Percentiles rank a stretch among this genome's conserved stretches.
phyloP scores from a whole-genome alignment of 1,140 invertebrate genomes.

The Habropoda laboriosa region DNA sequence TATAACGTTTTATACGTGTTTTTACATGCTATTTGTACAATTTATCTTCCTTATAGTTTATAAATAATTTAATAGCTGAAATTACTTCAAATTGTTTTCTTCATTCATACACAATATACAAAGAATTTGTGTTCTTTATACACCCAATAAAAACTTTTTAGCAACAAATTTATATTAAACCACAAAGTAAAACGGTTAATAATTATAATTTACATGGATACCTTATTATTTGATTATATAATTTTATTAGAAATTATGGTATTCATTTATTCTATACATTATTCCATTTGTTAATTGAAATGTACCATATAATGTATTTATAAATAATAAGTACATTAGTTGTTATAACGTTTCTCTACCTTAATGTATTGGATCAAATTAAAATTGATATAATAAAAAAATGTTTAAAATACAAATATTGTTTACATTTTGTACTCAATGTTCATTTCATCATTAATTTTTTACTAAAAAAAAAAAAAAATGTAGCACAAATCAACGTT shows the following conservation, averaged over 20 bases:
- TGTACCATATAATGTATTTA: too few relatives aligned
- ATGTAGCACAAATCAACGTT: background rate
- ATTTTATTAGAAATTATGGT: conserved; percentile 1
- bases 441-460: background rate
- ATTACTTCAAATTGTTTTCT: conserved; percentile 18
- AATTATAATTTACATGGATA: conserved; percentile 19
- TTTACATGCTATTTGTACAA: conserved; percentile 24
- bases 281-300: background rate
- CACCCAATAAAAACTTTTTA: background rate
- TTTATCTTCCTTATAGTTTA: conserved; percentile 1
- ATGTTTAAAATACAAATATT: background rate
- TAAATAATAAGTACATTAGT: too few relatives aligned
- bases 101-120: conserved; percentile 1
- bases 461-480: too few relatives aligned
- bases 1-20: conserved; percentile 39
- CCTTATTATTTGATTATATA: conserved; percentile 1
- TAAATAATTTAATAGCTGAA: conserved; percentile 9
- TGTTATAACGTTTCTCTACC: too few relatives aligned
- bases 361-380: background rate
- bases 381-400: background rate
- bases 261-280: background rate
- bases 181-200: too few relatives aligned
- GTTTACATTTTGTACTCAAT: background rate
- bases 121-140: background rate
- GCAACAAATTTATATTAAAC: conserved; percentile 39